These are phyloP conservation scores for Knipowitschia caucasica DNA, from an alignment of 2,797 vertebrate species.

Conservation along the genomic window DNA sequence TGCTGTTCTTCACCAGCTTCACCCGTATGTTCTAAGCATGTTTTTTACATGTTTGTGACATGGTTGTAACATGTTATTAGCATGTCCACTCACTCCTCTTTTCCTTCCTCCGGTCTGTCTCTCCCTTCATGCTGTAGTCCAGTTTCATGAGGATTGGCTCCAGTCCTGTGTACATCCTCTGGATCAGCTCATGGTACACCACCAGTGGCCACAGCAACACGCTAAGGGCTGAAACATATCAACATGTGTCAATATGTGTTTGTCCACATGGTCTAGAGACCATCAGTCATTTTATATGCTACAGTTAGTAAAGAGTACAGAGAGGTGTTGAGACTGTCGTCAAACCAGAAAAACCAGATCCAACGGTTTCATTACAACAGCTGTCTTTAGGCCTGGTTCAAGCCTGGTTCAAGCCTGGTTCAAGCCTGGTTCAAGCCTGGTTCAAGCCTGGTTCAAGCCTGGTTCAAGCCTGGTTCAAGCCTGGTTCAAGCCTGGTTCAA, in stretches of 20 bases:
- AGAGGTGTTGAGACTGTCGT: neutral
- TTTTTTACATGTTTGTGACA: neutral
- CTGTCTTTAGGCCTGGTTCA: conserved; percentile 30
- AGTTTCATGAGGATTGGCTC: conserved; percentile 98
- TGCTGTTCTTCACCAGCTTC: neutral
- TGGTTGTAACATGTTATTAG: neutral
- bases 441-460: neutral
- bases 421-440: neutral
- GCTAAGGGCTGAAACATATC: conserved; percentile 80
- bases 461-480: neutral
- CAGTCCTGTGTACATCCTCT: conserved; percentile 95
- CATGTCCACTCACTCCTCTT: conserved; percentile 86
- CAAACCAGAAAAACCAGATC: neutral
- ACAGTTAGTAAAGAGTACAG: neutral
- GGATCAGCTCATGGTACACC: conserved; percentile 97
- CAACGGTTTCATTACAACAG: neutral
- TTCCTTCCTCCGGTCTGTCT: conserved; percentile 86
- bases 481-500: neutral
- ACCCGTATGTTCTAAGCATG: neutral
- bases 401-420: neutral
- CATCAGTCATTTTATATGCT: neutral
- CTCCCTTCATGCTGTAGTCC: conserved; percentile 99
- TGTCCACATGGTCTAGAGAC: neutral
- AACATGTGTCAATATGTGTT: too few species aligned
- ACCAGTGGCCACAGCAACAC: conserved; percentile 96